phyloP scores from a whole-genome alignment of 23 tunicate species.

The Trididemnum clinides region DNA sequence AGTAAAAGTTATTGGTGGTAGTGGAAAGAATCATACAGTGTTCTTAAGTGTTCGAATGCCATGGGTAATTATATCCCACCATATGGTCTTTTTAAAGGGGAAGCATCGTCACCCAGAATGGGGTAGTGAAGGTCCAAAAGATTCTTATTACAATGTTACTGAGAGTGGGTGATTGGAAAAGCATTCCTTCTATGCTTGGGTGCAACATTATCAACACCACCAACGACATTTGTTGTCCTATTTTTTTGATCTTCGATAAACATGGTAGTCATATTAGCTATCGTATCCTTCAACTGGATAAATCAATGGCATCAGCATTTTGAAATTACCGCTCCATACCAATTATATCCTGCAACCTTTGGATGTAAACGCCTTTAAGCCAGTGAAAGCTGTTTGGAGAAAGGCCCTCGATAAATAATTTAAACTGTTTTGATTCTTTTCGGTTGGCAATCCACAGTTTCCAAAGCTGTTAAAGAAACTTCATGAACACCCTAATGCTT shows the following conservation, averaged over 20 bases:
- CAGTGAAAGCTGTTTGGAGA: not conserved
- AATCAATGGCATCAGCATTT: not conserved
- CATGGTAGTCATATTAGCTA: not conserved
- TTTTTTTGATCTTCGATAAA: not conserved
- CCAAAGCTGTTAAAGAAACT: not conserved
- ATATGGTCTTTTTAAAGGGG: not conserved
- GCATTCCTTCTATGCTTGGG: constrained; percentile 15
- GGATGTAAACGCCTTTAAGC: not conserved
- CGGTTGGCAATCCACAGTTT: not conserved
- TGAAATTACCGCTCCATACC: not conserved
- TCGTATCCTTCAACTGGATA: not conserved
- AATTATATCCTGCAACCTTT: not conserved
- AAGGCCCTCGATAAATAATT: not conserved
- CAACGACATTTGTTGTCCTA: not conserved
- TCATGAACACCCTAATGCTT: not conserved
- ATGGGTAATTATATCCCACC: not conserved
- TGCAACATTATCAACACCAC: not conserved
- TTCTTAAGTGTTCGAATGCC: not conserved
- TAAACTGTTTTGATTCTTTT: not conserved
- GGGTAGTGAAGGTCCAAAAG: constrained; percentile 6
- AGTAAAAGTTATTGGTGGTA: constrained; percentile 5
- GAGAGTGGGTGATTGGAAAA: not conserved
- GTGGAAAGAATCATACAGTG: not conserved
- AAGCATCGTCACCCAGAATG: constrained; percentile 12
- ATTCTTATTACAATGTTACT: not conserved